phyloP scores from a whole-genome alignment of 2,797 vertebrate species.

The Meda fulgida region DNA sequence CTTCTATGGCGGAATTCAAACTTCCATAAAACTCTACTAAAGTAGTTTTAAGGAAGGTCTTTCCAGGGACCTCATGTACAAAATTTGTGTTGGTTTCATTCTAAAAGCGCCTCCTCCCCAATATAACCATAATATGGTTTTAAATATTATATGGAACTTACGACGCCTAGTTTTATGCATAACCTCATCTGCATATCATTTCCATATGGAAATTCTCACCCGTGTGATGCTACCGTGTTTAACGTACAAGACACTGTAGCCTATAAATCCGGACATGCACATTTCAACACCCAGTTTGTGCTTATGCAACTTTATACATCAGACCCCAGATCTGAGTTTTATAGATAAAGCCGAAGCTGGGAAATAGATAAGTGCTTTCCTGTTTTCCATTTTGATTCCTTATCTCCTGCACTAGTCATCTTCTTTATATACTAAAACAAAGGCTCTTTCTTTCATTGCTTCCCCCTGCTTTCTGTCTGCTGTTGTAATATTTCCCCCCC shows the following conservation, averaged over 20 bases:
- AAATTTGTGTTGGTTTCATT: neutral
- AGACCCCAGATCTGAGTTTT: slow-evolving; percentile 14
- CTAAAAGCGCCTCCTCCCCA: neutral
- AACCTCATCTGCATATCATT: neutral
- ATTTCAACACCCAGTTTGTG: neutral
- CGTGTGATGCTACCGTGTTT: neutral
- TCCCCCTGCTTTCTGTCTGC: slow-evolving; percentile 33
- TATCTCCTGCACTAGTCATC: slow-evolving; percentile 30
- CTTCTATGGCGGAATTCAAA: no score
- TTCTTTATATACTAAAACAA: slow-evolving; percentile 51
- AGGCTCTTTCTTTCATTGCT: slow-evolving; percentile 54
- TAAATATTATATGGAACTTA: neutral
- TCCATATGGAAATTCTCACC: neutral
- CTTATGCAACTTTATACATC: neutral
- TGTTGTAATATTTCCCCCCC: slow-evolving; percentile 36
- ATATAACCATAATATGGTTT: neutral
- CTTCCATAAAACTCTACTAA: no score
- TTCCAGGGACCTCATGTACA: no score
- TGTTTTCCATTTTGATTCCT: slow-evolving; percentile 42
- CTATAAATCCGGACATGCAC: neutral
- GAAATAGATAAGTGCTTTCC: slow-evolving; percentile 48
- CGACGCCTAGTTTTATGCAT: neutral
- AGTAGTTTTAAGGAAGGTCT: neutral
- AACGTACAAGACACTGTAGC: neutral
- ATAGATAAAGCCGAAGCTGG: slow-evolving; percentile 34